Base-by-base conservation (phyloP, 2,797 vertebrate species). In the Geotrypetes seraphini region DNA sequence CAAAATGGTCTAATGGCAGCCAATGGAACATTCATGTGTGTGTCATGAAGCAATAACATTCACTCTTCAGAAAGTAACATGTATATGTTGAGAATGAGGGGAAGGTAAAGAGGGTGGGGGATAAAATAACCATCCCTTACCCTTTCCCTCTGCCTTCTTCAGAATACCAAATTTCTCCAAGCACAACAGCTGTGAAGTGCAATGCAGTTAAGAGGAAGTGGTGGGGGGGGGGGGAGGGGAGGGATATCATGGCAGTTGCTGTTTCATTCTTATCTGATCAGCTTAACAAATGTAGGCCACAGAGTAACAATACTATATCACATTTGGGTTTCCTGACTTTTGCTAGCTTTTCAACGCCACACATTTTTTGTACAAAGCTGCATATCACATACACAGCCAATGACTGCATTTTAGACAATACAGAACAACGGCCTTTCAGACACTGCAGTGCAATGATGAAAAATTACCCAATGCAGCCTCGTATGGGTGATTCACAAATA, bases 181-280 rank as follows among this genome's bases (percentile, higher is more conserved):
- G n/a, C n/a, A n/a, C n/a, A n/a, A n/a, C n/a, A n/a, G n/a, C n/a
- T 41, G 28, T 47, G n/a, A 37, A 51, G 50, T 1, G 40, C n/a
- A n/a, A 63, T 69, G 53, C 59, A 59, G 36, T 48, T n/a, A 43
- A 52, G 68, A 73, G 76, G 73, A 83, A 79, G 73, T 40, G 58
- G 66, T 69, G 39, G 33, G 45, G n/a, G n/a, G n/a, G n/a, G n/a
- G 45, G 58, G 66, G 69, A 39, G 33, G 45, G n/a, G n/a, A n/a
- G n/a, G n/a, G 45, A 60, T 46, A 60, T 57, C 53, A 62, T 33
- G 49, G 60, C 53, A 33, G 39, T 28, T 63, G 1, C 39, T 42
- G 37, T 39, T 71, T n/a, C 21, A 10, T 38, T 53, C n/a, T 72
- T 79, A 74, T 83, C 75, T 75, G 75, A 82, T 79, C 31, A 30